Conservation (phyloP, 2,888 invertebrate genomes). For the Caenorhabditis angaria region DNA sequence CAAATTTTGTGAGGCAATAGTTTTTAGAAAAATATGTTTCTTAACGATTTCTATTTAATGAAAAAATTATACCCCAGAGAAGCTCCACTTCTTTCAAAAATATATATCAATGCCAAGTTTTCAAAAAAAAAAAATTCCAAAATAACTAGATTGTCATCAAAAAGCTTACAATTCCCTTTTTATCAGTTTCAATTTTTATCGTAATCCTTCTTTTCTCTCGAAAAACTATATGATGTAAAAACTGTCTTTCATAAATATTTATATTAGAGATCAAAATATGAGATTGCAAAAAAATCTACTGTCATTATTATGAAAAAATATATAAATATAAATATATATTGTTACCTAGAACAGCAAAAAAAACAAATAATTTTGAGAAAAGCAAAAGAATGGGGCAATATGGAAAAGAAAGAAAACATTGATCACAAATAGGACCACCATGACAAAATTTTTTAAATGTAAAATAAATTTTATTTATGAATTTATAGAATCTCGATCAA, state of each 20-base stretch:
- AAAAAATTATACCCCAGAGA: too few species aligned
- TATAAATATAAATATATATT: too few species aligned
- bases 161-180: too few species aligned
- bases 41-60: too few species aligned
- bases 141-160: neutral
- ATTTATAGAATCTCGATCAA: conserved; percentile 3
- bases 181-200: neutral
- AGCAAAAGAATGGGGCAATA: too few species aligned
- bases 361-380: neutral
- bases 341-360: neutral
- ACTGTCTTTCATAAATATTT: neutral
- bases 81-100: too few species aligned
- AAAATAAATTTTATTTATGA: neutral
- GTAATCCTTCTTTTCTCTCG: neutral
- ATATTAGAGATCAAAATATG: neutral
- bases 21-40: too few species aligned
- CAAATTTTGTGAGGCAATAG: too few species aligned
- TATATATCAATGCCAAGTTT: too few species aligned
- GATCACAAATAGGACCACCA: conserved; percentile 1
- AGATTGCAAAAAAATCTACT: neutral
- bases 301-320: neutral
- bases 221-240: neutral
- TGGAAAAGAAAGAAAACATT: neutral
- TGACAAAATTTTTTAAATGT: too few species aligned
- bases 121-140: too few species aligned